Base-by-base conservation (phyloP, 2,888 invertebrate species). In the Eutolmus rufibarbis region DNA sequence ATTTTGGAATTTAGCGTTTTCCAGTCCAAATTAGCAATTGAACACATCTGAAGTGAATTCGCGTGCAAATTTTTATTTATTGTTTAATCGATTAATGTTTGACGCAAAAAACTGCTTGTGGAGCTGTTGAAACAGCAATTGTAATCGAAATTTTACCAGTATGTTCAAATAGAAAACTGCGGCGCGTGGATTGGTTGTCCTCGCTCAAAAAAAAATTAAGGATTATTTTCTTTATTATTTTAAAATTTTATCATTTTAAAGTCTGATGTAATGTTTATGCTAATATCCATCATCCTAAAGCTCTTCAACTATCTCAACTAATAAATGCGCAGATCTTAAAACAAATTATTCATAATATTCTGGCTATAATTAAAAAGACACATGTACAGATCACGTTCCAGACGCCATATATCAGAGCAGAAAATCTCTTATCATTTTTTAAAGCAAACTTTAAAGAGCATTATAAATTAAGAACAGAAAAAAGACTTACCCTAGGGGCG, bases 401-500 rank as follows among this genome's bases (percentile, higher is more conserved):
- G 28, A 28, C 23, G 28, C 12, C 66, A 28, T 66, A 66, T 28
- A 66, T 66, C 12, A 66, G 66, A 5, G 12, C 37, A 31, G 37
- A n/a, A 2, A n/a, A 56, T 56, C 16, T 66, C 66, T 23, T 66
- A 66, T 66, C n/a, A 81, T 56, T 34, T 76, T 37, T 16, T 28
- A 40, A 74, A 74, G 31, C 14, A 12, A 74, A 28, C 74, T 74
- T 46, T 4, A 46, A 7, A n/a, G 23, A 40, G 28, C 23, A 46
- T 23, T 51, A 57, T 43, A 87, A 79, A 37, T 43, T 31, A 40
- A 37, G 0, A 46, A 46, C 16, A 74, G 23, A 74, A 28, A 77
- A 87, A 19, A 84, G 28, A 92, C 92, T 92, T 91, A 92, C 92
- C 92, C 91, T 89, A 92, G 89, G 88, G 92, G 92, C 90, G 91